Evolutionary conservation across 2,888 invertebrate genomes (phyloP).

Genomic region (Temnothorax ravouxi): DNA sequence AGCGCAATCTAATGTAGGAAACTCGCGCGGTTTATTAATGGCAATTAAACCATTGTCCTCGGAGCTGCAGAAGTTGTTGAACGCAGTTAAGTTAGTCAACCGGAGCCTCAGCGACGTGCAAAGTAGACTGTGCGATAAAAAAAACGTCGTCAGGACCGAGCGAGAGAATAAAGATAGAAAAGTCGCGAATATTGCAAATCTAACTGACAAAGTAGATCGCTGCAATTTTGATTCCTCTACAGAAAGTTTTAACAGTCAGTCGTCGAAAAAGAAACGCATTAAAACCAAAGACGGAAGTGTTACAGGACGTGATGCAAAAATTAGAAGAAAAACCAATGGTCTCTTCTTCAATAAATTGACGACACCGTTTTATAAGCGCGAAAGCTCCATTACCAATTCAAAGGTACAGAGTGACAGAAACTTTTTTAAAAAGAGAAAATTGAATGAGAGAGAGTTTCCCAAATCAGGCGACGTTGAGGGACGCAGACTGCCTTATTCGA

Average conservation of each 20-base stretch:
- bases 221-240: neutral
- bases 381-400: neutral
- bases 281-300: neutral
- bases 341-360: constrained; percentile 33
- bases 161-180: neutral
- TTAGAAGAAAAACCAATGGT: neutral
- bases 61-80: constrained; percentile 72
- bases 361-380: neutral
- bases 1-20: neutral
- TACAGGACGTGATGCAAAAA: neutral
- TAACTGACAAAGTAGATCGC: neutral
- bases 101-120: constrained; percentile 64
- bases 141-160: neutral
- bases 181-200: neutral
- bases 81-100: constrained; percentile 73
- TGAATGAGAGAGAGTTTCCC: neutral
- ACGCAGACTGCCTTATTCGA: neutral
- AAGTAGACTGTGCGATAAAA: constrained; percentile 31
- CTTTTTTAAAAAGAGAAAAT: neutral
- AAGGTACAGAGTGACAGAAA: neutral
- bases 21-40: constrained; percentile 56
- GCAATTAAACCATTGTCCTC: constrained; percentile 74
- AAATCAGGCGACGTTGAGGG: neutral
- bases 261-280: neutral
- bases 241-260: neutral